phyloP scores from a whole-genome alignment of 2,888 invertebrate genomes.

The Microctonus aethiopoides region DNA sequence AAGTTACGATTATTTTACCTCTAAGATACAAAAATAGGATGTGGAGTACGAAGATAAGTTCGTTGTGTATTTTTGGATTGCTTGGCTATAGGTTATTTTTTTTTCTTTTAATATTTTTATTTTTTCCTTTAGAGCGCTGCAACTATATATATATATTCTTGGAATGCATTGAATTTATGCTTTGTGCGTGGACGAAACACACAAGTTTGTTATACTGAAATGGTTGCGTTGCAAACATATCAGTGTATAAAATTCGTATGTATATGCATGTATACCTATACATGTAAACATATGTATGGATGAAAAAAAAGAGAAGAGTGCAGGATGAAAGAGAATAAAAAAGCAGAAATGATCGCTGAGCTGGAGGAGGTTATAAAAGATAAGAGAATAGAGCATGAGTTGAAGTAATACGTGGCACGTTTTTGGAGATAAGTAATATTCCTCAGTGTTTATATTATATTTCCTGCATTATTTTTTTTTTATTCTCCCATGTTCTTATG shows the following conservation, averaged over 20 bases:
- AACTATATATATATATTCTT: neutral
- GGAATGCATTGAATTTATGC: slow-evolving; percentile 9
- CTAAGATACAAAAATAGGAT: too few species aligned
- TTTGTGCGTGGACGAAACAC: slow-evolving; percentile 30
- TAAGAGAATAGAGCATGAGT: slow-evolving; percentile 30
- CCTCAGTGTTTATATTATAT: neutral
- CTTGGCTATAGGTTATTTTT: neutral
- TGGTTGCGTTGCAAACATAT: slow-evolving; percentile 28
- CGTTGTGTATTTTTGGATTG: too few species aligned
- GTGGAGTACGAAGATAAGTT: too few species aligned
- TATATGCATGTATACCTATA: too few species aligned
- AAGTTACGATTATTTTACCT: too few species aligned
- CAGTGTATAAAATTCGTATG: too few species aligned
- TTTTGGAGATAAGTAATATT: slow-evolving; percentile 40
- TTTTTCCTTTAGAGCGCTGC: neutral
- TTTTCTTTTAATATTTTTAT: neutral
- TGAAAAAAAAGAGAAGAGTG: neutral
- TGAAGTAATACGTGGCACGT: slow-evolving; percentile 43
- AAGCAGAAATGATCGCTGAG: slow-evolving; percentile 8
- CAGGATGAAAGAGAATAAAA: neutral
- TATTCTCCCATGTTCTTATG: too few species aligned
- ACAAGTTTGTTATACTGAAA: neutral
- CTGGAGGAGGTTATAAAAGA: slow-evolving; percentile 30
- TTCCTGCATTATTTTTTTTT: neutral
- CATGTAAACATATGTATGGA: neutral